Conservation (phyloP, 2,797 vertebrate species). For the Pygocentrus nattereri region DNA sequence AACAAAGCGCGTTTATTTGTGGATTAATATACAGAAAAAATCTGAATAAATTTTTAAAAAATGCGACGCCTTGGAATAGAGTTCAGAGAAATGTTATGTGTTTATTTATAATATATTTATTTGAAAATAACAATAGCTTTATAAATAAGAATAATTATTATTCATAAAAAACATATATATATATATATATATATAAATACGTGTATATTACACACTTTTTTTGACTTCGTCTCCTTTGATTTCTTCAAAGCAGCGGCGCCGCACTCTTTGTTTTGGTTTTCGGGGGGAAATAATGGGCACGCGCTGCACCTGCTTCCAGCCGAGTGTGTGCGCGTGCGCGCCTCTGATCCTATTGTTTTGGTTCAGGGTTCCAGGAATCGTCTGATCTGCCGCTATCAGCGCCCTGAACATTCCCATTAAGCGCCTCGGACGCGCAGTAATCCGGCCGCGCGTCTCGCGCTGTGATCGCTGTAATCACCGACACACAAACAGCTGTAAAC, state of each 20-base stretch:
- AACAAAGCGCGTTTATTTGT: background rate
- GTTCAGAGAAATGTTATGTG: no score
- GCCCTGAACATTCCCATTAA: background rate
- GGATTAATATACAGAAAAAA: background rate
- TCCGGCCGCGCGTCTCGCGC: no score
- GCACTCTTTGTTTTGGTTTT: background rate
- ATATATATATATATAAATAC: no score
- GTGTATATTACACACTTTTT: no score
- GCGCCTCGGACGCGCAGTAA: background rate
- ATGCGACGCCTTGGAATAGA: no score
- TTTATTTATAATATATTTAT: no score
- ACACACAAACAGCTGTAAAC: background rate
- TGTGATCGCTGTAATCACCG: background rate
- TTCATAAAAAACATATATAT: no score
- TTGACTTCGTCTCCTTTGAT: background rate
- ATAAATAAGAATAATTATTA: no score
- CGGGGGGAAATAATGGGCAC: conserved; percentile 59
- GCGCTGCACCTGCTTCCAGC: conserved; percentile 73
- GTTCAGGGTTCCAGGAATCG: background rate
- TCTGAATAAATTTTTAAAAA: no score
- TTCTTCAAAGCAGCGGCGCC: background rate
- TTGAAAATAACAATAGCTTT: no score
- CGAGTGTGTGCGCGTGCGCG: conserved; percentile 35
- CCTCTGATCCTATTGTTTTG: background rate
- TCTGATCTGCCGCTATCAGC: background rate